Evolutionary conservation across 1,140 invertebrate species (phyloP).

Genomic region (Sitodiplosis mosellana): DNA sequence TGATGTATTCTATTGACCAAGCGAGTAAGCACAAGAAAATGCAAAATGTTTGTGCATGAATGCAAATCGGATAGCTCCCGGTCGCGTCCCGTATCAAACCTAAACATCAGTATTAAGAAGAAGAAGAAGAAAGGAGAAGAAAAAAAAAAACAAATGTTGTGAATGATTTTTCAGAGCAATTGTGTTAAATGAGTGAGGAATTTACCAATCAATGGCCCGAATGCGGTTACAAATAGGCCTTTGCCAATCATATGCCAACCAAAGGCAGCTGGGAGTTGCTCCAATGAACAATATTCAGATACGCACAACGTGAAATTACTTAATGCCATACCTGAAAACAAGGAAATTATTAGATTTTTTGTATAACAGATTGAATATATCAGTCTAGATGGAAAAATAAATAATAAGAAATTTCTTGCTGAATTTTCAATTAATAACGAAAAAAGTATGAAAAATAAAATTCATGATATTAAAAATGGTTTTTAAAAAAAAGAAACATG

Average conservation of each 20-base stretch:
- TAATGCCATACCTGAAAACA: constrained; percentile 25
- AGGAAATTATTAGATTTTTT: too few species aligned
- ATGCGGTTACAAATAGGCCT: constrained; percentile 43
- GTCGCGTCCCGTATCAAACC: constrained; percentile 50
- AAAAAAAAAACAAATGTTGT: background rate
- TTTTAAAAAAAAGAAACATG: too few species aligned
- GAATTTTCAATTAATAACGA: too few species aligned
- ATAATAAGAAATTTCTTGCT: too few species aligned
- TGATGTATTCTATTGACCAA: constrained; percentile 45
- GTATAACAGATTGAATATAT: too few species aligned
- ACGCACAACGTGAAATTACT: constrained; percentile 57
- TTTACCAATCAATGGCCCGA: constrained; percentile 53
- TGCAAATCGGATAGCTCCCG: constrained; percentile 44
- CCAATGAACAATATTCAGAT: constrained; percentile 49
- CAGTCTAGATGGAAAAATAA: too few species aligned
- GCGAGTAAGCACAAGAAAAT: constrained; percentile 43
- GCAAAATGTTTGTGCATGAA: constrained; percentile 47
- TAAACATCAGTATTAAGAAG: constrained; percentile 25
- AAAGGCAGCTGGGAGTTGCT: constrained; percentile 53
- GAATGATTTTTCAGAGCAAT: background rate
- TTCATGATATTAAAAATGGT: too few species aligned
- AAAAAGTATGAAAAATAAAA: constrained; percentile 9
- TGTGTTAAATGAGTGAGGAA: constrained; percentile 1
- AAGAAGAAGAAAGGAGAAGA: background rate
- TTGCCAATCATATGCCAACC: constrained; percentile 59